Conservation (phyloP, 2,888 invertebrate species). For the Allacma fusca region DNA sequence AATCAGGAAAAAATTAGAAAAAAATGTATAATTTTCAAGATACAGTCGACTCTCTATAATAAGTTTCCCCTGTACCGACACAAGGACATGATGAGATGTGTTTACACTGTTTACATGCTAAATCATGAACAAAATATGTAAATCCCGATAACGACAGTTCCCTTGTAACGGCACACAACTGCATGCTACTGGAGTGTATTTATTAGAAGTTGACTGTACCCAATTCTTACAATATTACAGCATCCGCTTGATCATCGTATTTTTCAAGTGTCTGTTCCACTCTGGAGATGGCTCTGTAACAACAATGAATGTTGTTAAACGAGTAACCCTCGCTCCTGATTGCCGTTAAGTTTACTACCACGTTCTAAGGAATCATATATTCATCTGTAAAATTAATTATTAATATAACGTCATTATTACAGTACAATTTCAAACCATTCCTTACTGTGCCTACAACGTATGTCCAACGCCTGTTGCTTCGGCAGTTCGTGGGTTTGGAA, state of each 20-base stretch:
- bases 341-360: constrained; percentile 50
- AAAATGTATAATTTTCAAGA: no score
- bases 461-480: constrained; percentile 49
- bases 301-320: constrained; percentile 48
- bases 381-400: not conserved
- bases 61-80: no score
- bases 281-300: constrained; percentile 47
- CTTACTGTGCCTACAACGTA: constrained; percentile 48
- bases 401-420: no score
- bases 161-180: no score
- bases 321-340: constrained; percentile 49
- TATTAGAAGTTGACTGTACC: no score
- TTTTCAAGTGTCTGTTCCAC: constrained; percentile 48
- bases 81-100: no score
- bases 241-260: constrained; percentile 41
- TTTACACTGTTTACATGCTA: no score
- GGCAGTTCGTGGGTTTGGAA: constrained; percentile 33
- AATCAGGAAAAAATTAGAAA: not conserved
- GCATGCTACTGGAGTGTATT: no score
- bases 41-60: no score
- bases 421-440: not conserved
- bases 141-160: no score
- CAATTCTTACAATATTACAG: constrained; percentile 1
- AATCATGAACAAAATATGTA: no score
- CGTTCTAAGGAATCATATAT: constrained; percentile 41